phyloP scores from a whole-genome alignment of 2,113 vertebrate genomes.

The Pomatorhinus ruficollis region DNA sequence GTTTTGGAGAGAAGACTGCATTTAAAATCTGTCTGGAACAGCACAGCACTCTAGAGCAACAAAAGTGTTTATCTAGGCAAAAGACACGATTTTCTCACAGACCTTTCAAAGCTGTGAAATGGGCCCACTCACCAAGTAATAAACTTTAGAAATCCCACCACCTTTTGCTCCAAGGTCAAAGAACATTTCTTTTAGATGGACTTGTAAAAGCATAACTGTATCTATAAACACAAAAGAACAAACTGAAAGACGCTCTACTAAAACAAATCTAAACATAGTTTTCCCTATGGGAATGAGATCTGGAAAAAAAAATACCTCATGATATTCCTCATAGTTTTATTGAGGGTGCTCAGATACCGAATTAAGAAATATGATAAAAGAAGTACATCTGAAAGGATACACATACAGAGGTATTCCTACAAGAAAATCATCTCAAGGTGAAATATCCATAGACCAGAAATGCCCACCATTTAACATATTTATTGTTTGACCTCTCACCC shows the following conservation, averaged over 20 bases:
- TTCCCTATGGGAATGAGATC: not conserved
- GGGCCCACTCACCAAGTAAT: not conserved
- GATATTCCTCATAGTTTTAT: not conserved
- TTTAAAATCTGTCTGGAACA: not conserved
- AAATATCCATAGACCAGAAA: not conserved
- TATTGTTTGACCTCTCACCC: slow-evolving; percentile 56
- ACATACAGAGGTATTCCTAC: not conserved
- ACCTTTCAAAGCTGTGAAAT: slow-evolving; percentile 15
- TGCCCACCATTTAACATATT: slow-evolving; percentile 22
- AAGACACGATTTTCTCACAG: not conserved
- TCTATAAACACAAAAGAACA: not conserved
- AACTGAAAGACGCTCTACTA: not conserved
- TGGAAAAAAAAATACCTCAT: not conserved
- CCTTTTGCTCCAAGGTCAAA: not conserved
- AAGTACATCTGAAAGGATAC: not conserved
- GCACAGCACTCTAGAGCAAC: not conserved
- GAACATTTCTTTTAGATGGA: not conserved
- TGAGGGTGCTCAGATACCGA: not conserved
- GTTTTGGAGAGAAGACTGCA: not conserved
- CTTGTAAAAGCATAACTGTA: not conserved
- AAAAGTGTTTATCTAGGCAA: slow-evolving; percentile 6
- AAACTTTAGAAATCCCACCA: not conserved
- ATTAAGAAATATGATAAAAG: not conserved
- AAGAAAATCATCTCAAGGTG: not conserved
- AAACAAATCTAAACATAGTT: not conserved